These are phyloP conservation scores for Scomber scombrus DNA, from an alignment of 2,113 vertebrate genomes.

Conservation along the genomic window DNA sequence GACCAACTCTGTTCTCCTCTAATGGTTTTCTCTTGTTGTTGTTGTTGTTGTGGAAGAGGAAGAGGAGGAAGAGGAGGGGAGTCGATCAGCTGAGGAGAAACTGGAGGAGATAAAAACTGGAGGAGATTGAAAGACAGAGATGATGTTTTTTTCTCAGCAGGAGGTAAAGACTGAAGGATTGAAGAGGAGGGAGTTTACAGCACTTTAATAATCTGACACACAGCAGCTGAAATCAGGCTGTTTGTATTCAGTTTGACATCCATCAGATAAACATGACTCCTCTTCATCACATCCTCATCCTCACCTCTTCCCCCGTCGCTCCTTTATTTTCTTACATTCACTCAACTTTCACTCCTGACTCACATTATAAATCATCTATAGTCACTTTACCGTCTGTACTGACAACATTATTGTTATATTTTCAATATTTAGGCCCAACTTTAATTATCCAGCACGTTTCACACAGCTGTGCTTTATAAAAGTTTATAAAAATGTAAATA, in stretches of 20 bases:
- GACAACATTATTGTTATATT: too few species aligned
- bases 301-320: neutral
- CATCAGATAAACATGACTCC: slow-evolving; percentile 42
- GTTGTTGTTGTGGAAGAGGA: neutral
- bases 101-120: slow-evolving; percentile 18
- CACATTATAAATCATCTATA: too few species aligned
- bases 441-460: too few species aligned
- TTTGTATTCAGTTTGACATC: slow-evolving; percentile 65
- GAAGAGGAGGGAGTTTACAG: neutral
- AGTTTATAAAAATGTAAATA: too few species aligned
- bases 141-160: slow-evolving; percentile 53
- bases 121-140: slow-evolving; percentile 48
- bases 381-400: too few species aligned
- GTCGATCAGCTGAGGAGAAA: too few species aligned
- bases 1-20: neutral
- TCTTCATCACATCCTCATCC: slow-evolving; percentile 14
- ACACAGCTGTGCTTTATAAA: too few species aligned
- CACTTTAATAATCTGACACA: slow-evolving; percentile 23
- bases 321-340: too few species aligned
- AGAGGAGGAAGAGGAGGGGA: too few species aligned
- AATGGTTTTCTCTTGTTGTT: slow-evolving; percentile 1
- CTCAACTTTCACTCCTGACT: too few species aligned
- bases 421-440: too few species aligned
- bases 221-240: slow-evolving; percentile 64
- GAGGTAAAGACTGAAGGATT: slow-evolving; percentile 31